These are phyloP conservation scores for Chlorospingus flavigularis DNA, from an alignment of 2,797 vertebrate species.

Conservation along the genomic window DNA sequence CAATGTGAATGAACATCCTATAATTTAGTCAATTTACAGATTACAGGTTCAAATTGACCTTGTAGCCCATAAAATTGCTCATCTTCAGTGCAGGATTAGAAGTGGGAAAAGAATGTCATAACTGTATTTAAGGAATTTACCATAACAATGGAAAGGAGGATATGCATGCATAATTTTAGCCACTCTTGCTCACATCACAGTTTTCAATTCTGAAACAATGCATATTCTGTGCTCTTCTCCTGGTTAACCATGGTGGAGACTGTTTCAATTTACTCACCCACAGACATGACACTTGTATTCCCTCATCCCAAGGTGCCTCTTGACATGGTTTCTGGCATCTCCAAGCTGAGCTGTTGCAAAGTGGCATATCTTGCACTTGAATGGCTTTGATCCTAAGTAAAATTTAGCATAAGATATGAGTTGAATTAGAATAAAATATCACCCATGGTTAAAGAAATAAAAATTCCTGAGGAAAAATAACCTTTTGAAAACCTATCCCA, in stretches of 20 bases:
- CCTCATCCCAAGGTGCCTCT: conserved; percentile 98
- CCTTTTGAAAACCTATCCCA: conserved; percentile 41
- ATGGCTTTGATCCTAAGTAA: conserved; percentile 95
- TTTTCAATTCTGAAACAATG: conserved; percentile 74
- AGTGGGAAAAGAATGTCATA: conserved; percentile 84
- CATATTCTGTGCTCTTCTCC: conserved; percentile 50
- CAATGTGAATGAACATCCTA: conserved; percentile 86
- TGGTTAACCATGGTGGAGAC: conserved; percentile 50
- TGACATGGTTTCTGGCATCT: conserved; percentile 98
- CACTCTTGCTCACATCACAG: conserved; percentile 72
- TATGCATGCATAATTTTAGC: conserved; percentile 79
- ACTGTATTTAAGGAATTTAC: conserved; percentile 85
- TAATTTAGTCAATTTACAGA: conserved; percentile 90
- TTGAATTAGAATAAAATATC: conserved; percentile 72
- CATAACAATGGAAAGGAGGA: conserved; percentile 83
- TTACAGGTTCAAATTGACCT: conserved; percentile 87
- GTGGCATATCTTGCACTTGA: conserved; percentile 99
- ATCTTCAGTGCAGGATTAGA: conserved; percentile 80
- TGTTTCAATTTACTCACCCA: conserved; percentile 87
- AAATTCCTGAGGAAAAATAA: conserved; percentile 43
- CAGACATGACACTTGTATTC: conserved; percentile 99
- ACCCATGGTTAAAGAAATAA: conserved; percentile 62
- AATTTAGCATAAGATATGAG: conserved; percentile 76
- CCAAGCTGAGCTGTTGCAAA: conserved; percentile 98
- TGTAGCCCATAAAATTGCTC: conserved; percentile 85